phyloP scores from a whole-genome alignment of 2,797 vertebrate genomes.

The Catostomus latipinnis region DNA sequence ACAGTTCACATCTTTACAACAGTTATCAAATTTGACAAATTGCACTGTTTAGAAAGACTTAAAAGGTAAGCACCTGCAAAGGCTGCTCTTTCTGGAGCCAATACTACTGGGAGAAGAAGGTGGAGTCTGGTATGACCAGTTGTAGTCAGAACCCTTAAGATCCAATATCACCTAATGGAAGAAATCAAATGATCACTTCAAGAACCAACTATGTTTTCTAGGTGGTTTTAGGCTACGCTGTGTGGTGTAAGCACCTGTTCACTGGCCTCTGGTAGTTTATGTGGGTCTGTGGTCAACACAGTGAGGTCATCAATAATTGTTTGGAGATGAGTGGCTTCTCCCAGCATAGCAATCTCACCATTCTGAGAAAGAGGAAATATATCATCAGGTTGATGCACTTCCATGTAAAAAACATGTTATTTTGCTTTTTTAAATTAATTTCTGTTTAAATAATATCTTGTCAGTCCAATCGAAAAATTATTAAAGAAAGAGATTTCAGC shows the following conservation, averaged over 20 bases:
- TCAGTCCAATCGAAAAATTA: too few relatives aligned
- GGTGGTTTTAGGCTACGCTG: too few relatives aligned
- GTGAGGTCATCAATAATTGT: slow-evolving; percentile 95
- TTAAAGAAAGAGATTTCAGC: too few relatives aligned
- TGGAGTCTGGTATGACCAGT: slow-evolving; percentile 98
- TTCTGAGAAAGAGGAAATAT: slow-evolving; percentile 77
- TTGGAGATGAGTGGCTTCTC: slow-evolving; percentile 96
- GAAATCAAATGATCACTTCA: not conserved
- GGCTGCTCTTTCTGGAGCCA: slow-evolving; percentile 95
- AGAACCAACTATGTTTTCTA: not conserved
- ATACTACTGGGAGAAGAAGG: slow-evolving; percentile 94
- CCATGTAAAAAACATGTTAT: too few relatives aligned
- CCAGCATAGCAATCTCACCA: slow-evolving; percentile 95
- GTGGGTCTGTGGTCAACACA: slow-evolving; percentile 90
- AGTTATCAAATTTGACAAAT: too few relatives aligned
- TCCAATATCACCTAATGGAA: slow-evolving; percentile 91
- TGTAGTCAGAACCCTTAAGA: slow-evolving; percentile 96
- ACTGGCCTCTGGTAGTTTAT: slow-evolving; percentile 94
- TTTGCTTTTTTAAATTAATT: too few relatives aligned
- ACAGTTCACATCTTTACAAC: not conserved
- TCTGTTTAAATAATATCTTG: too few relatives aligned
- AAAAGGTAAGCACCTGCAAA: slow-evolving; percentile 86
- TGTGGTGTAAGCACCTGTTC: slow-evolving; percentile 85
- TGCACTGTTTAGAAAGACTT: too few relatives aligned
- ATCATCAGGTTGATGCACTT: not conserved